Evolutionary conservation across 2,113 vertebrate genomes (phyloP).

Genomic region (Cynopterus brachyotis): DNA sequence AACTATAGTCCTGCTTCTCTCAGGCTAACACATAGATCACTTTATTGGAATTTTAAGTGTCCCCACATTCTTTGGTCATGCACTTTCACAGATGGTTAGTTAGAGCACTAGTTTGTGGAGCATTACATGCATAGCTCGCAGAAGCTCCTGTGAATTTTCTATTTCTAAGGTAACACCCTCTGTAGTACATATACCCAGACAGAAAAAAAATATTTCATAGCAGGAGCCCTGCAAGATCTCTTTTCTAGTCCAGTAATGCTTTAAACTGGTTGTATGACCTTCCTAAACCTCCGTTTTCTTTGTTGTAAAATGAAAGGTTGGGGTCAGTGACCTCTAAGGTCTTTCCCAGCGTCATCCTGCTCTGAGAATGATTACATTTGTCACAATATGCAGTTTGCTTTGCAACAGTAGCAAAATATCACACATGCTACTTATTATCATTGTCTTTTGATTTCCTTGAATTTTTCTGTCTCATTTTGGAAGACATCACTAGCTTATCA

Average conservation of each 20-base stretch:
- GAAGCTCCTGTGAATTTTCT: neutral
- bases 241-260: constrained; percentile 17
- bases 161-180: neutral
- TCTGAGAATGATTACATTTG: constrained; percentile 10
- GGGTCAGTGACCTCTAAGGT: constrained; percentile 31
- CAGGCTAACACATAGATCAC: too few relatives aligned
- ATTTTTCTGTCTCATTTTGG: neutral
- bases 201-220: neutral
- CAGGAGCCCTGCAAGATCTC: neutral
- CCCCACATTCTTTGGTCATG: neutral
- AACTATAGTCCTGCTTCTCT: neutral
- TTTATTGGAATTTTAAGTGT: neutral
- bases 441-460: neutral
- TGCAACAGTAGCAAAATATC: neutral
- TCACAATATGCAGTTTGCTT: neutral
- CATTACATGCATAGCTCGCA: neutral
- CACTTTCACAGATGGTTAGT: neutral
- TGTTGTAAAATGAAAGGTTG: constrained; percentile 67
- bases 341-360: neutral
- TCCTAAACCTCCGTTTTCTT: constrained; percentile 37
- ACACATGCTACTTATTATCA: constrained; percentile 37
- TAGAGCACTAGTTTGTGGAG: neutral
- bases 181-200: neutral
- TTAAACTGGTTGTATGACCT: constrained; percentile 45
- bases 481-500: neutral